Evolutionary conservation across 2,113 vertebrate genomes (phyloP).

Genomic region (Formicarius rufipectus): DNA sequence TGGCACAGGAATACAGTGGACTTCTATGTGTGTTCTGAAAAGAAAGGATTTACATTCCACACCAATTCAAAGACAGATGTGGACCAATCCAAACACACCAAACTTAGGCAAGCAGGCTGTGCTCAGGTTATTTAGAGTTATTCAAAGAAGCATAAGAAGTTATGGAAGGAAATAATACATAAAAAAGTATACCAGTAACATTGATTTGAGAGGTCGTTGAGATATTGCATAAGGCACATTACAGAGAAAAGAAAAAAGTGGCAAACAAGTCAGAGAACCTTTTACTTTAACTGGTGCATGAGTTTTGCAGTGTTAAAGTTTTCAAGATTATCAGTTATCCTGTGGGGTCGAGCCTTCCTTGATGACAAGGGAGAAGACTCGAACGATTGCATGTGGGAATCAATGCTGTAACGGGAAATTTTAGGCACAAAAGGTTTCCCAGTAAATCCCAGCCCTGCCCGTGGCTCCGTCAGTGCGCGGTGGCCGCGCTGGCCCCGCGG

Average conservation of each 20-base stretch:
- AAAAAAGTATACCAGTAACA: neutral
- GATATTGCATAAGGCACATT: neutral
- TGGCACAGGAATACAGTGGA: neutral
- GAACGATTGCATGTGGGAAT: fast-evolving
- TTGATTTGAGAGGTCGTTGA: neutral
- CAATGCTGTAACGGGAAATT: neutral
- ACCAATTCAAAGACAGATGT: neutral
- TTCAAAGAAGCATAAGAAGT: neutral
- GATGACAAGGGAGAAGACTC: neutral
- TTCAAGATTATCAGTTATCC: neutral
- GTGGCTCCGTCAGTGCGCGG: fast-evolving
- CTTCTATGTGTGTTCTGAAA: neutral
- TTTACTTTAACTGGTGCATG: neutral
- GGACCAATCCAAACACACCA: neutral
- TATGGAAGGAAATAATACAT: neutral
- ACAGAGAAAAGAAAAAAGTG: neutral
- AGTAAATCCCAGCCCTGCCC: neutral
- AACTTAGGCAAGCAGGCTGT: neutral
- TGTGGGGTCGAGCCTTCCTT: neutral
- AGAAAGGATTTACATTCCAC: neutral
- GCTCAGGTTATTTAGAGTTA: neutral
- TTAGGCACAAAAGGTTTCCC: too few relatives aligned
- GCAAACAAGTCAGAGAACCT: neutral
- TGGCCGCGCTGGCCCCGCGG: neutral
- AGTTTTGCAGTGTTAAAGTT: neutral